These are phyloP conservation scores for Zhuqinia jingwanae DNA, from an alignment of 2,888 invertebrate genomes.

Conservation along the genomic window DNA sequence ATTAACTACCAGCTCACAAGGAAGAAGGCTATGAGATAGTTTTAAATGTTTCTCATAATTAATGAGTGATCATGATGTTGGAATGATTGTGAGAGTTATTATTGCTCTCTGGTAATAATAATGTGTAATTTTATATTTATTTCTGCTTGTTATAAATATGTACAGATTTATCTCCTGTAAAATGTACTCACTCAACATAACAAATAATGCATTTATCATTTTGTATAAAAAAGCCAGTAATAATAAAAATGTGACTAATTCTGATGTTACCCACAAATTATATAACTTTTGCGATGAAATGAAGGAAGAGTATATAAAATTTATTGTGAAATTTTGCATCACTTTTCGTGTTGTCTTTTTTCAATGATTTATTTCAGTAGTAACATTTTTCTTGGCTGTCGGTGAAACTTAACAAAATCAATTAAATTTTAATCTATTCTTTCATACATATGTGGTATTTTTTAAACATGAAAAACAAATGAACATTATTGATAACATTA, in stretches of 20 bases:
- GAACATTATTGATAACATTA: too few relatives aligned
- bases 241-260: conserved; percentile 7
- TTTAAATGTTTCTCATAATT: conserved; percentile 54
- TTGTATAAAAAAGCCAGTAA: conserved; percentile 30
- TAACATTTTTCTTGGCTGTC: neutral
- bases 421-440: too few relatives aligned
- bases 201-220: conserved; percentile 41
- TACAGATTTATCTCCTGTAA: conserved; percentile 16
- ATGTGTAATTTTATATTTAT: conserved; percentile 47
- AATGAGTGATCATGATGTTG: neutral
- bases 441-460: too few relatives aligned
- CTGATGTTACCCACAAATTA: neutral
- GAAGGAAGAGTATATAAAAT: neutral
- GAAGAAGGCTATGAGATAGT: conserved; percentile 68
- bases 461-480: too few relatives aligned
- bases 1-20: conserved; percentile 27
- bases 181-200: conserved; percentile 6
- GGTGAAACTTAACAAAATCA: too few relatives aligned
- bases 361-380: neutral
- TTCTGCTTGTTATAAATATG: conserved; percentile 41
- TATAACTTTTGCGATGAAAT: neutral
- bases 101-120: neutral
- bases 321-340: neutral
- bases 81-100: conserved; percentile 39
- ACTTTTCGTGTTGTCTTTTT: neutral